Percentiles rank a stretch among this genome's conserved stretches.
Conservation (phyloP, 2,113 vertebrate species). For the Daubentonia madagascariensis region DNA sequence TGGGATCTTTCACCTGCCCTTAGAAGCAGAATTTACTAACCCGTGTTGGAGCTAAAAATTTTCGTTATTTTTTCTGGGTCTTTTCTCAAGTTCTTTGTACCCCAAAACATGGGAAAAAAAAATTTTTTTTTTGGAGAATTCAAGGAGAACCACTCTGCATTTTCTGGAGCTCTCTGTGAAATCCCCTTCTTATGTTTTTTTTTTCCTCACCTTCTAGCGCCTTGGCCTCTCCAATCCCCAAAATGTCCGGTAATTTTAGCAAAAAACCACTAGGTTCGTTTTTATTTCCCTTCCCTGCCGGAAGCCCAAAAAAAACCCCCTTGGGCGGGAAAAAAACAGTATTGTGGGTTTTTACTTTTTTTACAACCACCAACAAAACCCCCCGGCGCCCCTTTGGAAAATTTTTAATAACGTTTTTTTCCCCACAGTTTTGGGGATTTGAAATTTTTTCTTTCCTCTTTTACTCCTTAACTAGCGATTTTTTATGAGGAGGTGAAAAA, state of each 20-base stretch:
- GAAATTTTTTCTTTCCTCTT: background rate
- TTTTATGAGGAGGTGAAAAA: background rate
- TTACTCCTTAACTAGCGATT: background rate
- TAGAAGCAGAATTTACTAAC: background rate
- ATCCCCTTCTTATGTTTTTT: background rate
- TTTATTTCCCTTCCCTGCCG: background rate
- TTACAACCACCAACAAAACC: background rate
- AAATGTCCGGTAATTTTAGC: background rate
- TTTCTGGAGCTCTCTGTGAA: background rate
- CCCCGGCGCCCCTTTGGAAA: background rate
- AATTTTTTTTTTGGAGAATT: background rate
- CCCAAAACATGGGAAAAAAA: background rate
- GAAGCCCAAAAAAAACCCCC: background rate
- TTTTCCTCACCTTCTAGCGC: background rate
- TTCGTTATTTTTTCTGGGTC: background rate
- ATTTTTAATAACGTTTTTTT: background rate
- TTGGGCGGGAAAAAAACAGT: background rate
- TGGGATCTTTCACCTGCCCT: background rate
- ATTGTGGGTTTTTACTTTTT: background rate
- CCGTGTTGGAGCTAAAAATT: background rate
- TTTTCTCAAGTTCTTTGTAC: background rate
- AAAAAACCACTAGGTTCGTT: too few species aligned
- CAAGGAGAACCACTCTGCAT: background rate
- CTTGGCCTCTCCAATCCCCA: background rate
- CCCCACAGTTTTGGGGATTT: rapidly evolving